A percentile compares a stretch with the other conserved stretches of the same genome.
Evolutionary conservation across 2,888 invertebrate genomes (phyloP).

Genomic region (Plusia festucae): DNA sequence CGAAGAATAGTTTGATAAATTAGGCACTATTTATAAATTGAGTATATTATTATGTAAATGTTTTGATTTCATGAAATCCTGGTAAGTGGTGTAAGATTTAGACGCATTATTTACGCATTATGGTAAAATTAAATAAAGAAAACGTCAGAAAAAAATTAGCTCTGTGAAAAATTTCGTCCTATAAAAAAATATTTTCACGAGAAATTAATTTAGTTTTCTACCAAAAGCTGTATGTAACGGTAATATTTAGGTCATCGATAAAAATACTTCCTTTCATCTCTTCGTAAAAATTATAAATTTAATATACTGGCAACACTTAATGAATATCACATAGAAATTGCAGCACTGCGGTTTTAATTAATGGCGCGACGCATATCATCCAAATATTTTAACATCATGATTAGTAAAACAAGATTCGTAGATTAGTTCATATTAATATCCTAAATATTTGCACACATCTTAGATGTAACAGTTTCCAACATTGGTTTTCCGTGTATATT

Average conservation of each 20-base stretch:
- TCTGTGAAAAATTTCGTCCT: too few relatives aligned
- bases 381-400: constrained; percentile 35
- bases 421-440: neutral
- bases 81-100: neutral
- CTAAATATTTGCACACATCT: constrained; percentile 4
- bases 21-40: neutral
- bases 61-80: neutral
- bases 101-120: neutral
- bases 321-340: constrained; percentile 28
- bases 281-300: neutral
- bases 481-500: neutral
- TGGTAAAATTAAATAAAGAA: too few relatives aligned
- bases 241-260: neutral
- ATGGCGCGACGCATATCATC: constrained; percentile 16
- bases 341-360: constrained; percentile 25
- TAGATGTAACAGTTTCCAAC: neutral
- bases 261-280: neutral
- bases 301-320: constrained; percentile 21
- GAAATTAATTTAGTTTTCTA: neutral
- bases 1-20: neutral
- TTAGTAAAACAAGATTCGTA: constrained; percentile 10
- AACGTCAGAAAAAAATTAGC: too few relatives aligned
- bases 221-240: neutral
- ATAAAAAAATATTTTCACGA: neutral
- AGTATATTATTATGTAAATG: neutral